Base-by-base conservation (phyloP, 2,797 vertebrate species). In the Enteromius viviparus region DNA sequence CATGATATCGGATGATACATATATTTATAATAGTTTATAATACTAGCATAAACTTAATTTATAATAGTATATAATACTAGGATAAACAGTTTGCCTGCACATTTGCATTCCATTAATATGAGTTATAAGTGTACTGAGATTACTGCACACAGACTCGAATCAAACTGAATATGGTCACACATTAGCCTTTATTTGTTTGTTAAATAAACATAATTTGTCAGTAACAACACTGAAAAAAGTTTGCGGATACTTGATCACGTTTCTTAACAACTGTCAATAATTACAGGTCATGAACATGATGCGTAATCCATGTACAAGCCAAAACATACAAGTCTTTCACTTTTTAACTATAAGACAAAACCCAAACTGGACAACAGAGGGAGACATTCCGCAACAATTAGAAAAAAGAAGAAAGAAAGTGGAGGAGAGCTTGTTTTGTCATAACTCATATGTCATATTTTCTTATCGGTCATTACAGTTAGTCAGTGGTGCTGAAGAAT, bases 161-260 rank as follows among this genome's bases (percentile, higher is more conserved):
- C 53, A 58, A 74, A 34, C 11, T 12, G 17, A 53, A 49, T 29
- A 75, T 4, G 23, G 34, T 32, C 26, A 69, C 51, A 81, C 21
- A 51, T 19, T 26, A 37, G 58, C n/a, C 58, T 81, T 81, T 75
- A 81, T 81, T 81, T 26, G 29, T 72, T 64, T 74, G 42, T 14
- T 40, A 74, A 65, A 65, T 81, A 3, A 51, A 81, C 19, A 45
- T 37, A 0, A 62, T 51, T 81, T 40, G 45, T 75, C 45, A 75
- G 74, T 64, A 81, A 82, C 80, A 81, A 81, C 69, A 81, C 58
- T 72, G 58, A 74, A 72, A 65, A 60, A 64, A n/a, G n/a, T 64
- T 5, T 42, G 40, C 80, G 8, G 58, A 60, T 47, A 47, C 68
- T 62, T 45, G 23, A 51, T 81, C 58, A 65, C 6, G 9, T 75